phyloP scores from a whole-genome alignment of 2,797 vertebrate species.

The Corythornis leucogaster region DNA sequence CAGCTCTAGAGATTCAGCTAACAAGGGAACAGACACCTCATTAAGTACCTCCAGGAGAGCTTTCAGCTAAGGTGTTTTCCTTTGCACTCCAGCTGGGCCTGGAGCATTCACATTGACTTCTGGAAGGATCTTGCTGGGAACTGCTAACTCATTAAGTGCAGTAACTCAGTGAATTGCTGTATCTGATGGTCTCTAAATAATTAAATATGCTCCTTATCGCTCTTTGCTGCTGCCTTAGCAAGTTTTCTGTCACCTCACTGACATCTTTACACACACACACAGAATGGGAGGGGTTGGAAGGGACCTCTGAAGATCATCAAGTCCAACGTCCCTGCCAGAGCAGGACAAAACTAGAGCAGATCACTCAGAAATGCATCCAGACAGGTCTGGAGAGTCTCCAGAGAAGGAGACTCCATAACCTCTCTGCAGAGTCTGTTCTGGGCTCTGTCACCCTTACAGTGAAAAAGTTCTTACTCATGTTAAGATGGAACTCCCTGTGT shows the following conservation, averaged over 20 bases:
- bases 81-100: background rate
- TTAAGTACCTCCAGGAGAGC: background rate
- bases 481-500: no score
- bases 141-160: background rate
- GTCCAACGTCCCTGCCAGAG: no score
- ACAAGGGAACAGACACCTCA: background rate
- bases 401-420: no score
- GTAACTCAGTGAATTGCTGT: background rate
- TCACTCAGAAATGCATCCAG: no score
- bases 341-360: no score
- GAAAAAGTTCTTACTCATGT: no score
- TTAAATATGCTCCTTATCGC: background rate
- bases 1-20: background rate
- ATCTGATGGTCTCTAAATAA: background rate
- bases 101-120: background rate
- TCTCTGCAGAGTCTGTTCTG: no score
- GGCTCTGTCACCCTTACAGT: no score
- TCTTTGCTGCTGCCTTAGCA: background rate
- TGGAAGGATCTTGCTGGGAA: background rate
- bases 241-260: background rate
- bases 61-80: background rate
- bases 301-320: no score
- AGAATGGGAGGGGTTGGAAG: no score
- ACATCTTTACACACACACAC: background rate
- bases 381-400: no score